phyloP scores from a whole-genome alignment of 2,113 vertebrate species.

The Apteryx mantelli region DNA sequence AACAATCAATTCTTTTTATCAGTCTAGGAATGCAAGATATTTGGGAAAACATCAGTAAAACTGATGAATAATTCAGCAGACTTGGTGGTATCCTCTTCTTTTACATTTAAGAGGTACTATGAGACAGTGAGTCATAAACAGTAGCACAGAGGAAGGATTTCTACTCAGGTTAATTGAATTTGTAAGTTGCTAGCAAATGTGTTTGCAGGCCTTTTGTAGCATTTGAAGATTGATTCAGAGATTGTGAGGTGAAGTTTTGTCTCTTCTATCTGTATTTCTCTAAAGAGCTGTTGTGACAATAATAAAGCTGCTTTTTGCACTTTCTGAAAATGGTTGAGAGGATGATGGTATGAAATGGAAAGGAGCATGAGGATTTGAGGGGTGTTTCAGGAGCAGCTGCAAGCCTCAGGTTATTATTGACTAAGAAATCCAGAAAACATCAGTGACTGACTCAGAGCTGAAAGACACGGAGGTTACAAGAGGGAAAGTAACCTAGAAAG shows the following conservation, averaged over 20 bases:
- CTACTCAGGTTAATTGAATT: background rate
- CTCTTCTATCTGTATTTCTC: background rate
- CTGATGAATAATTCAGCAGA: background rate
- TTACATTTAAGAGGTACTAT: background rate
- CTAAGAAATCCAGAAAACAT: background rate
- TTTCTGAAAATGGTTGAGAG: background rate
- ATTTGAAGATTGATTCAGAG: background rate
- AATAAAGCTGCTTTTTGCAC: background rate
- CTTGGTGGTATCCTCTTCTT: background rate
- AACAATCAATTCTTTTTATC: background rate
- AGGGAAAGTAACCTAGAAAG: background rate
- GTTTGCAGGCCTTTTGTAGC: background rate
- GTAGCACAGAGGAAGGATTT: background rate
- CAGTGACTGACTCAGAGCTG: background rate
- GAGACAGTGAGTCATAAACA: background rate
- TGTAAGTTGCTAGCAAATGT: background rate
- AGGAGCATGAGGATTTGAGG: background rate
- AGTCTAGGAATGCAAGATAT: background rate
- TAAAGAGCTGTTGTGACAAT: background rate
- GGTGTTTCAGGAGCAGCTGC: background rate
- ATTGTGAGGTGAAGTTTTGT: background rate
- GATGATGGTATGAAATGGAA: background rate
- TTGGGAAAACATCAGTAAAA: background rate
- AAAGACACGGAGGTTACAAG: background rate
- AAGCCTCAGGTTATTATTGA: background rate